Evolutionary conservation across 2,113 vertebrate species (phyloP), one percentile per base, ranked within the genome.

Genomic region (Scomber scombrus): DNA sequence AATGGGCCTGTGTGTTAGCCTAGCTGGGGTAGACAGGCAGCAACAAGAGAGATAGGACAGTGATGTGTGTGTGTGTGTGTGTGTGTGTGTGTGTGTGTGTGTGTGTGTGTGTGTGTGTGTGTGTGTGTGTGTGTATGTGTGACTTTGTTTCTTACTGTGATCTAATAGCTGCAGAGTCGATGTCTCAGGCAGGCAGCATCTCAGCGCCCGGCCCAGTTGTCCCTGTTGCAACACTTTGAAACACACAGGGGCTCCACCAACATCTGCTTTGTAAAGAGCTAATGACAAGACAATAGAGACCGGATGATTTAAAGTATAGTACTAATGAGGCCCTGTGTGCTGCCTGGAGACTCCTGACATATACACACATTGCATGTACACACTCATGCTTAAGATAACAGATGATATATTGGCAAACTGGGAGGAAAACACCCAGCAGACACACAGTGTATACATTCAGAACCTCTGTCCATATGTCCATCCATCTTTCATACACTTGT

Each of bases 261-360:
- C 93, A 94, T 94, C 92, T 93, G 92, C 93, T 93, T 93, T 92
- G 85, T 93, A 94, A 94, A 91, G 90, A 94, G 91, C 91, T 94
- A 94, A 95, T 93, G 92, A 93, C 91, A 92, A 93, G 91, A 93
- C 86, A 90, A 89, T 86, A 83, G 89, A 93, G 92, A 93, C 85
- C 57, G 85, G 84, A 85, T 89, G 87, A 91, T 90, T 93, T 90
- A 83, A 91, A 90, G 89, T 88, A 84, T 82, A 82, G 68, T 85
- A 74, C 88, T 95, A 95, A 94, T 95, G 93, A 94, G 93, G 83
- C 88, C 93, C 91, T 63, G 82, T 90, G 92, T 85, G 89, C 74
- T 91, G 91, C 84, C 78, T 86, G 81, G 88, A 69, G 87, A 71
- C 85, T 74, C 69, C 84, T 93, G 77, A 84, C 72, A 78, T 80